Conservation (phyloP, 2,888 invertebrate species). For the Megamerina dolium region DNA sequence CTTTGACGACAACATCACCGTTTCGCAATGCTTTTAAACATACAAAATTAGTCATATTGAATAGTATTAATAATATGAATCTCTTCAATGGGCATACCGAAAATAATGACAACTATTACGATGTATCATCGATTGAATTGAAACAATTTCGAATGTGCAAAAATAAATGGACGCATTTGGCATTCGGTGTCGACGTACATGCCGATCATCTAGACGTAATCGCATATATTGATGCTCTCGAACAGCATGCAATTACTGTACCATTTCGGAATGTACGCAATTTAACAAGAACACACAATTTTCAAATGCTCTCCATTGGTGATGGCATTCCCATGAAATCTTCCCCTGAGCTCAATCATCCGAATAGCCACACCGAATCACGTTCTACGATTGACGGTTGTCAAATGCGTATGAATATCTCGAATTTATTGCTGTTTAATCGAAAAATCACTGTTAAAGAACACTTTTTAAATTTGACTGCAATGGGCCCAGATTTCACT, state of each 20-base stretch:
- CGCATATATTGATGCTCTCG: constrained; percentile 39
- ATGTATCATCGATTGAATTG: constrained; percentile 35
- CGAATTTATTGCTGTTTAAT: constrained; percentile 46
- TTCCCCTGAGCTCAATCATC: constrained; percentile 20
- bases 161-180: constrained; percentile 46
- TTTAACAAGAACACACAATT: constrained; percentile 32
- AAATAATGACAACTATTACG: constrained; percentile 28
- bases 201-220: constrained; percentile 35
- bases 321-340: constrained; percentile 29
- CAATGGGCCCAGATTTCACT: constrained; percentile 47
- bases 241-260: constrained; percentile 35
- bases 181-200: constrained; percentile 35
- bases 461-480: constrained; percentile 39
- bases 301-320: constrained; percentile 41
- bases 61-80: constrained; percentile 42
- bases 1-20: constrained; percentile 21
- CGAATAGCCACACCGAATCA: constrained; percentile 29
- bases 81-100: constrained; percentile 38
- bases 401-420: constrained; percentile 34
- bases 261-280: constrained; percentile 38
- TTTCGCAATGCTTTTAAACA: constrained; percentile 42
- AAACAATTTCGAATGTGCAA: constrained; percentile 35
- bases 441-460: constrained; percentile 31
- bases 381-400: constrained; percentile 36
- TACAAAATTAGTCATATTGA: constrained; percentile 41